phyloP scores from a whole-genome alignment of 1,140 invertebrate genomes.

The Atopsyche davidsoni region DNA sequence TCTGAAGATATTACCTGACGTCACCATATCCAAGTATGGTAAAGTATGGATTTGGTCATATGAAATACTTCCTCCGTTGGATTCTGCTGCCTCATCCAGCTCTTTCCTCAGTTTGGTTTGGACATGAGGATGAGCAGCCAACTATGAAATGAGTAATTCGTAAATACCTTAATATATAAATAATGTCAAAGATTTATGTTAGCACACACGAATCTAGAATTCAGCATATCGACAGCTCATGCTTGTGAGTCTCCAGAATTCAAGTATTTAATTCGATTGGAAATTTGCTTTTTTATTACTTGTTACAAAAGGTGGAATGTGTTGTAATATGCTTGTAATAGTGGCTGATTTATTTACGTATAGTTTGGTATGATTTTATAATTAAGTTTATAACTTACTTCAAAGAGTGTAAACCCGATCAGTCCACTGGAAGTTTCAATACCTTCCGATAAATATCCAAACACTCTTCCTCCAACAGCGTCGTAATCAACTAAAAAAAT shows the following conservation, averaged over 20 bases:
- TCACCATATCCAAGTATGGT: conserved; percentile 15
- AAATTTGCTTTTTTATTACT: not conserved
- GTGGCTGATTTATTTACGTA: not conserved
- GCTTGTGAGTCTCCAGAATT: not conserved
- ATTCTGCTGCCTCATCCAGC: not conserved
- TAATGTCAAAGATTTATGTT: too few species aligned
- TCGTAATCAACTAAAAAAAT: conserved; percentile 2
- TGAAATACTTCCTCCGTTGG: not conserved
- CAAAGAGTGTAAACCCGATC: conserved; percentile 4
- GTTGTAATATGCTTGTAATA: too few species aligned
- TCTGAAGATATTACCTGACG: conserved; percentile 10
- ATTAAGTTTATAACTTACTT: conserved; percentile 1
- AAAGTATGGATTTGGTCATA: conserved; percentile 10
- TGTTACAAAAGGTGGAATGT: not conserved
- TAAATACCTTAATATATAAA: not conserved
- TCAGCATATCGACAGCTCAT: not conserved
- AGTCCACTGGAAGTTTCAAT: conserved; percentile 10
- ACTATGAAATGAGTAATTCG: conserved; percentile 5
- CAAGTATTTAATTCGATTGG: not conserved
- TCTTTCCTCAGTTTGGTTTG: conserved; percentile 10
- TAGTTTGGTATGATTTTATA: not conserved
- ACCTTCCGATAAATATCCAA: conserved; percentile 10
- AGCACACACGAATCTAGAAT: not conserved
- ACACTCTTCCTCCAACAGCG: not conserved
- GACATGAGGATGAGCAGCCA: conserved; percentile 7